phyloP scores from a whole-genome alignment of 2,888 invertebrate genomes.

The Kryphioiulus occultus region DNA sequence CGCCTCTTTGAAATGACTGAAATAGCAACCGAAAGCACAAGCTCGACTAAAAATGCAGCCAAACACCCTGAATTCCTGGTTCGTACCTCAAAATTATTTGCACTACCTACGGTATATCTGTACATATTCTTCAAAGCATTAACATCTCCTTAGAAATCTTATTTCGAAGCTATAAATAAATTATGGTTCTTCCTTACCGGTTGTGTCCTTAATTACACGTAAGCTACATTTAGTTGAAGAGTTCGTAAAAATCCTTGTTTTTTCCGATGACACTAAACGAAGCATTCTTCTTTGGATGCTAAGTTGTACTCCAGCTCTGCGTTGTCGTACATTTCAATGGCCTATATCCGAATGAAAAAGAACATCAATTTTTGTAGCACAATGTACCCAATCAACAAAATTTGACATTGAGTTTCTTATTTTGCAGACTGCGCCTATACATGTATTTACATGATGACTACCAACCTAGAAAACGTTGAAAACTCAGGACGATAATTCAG shows the following conservation, averaged over 20 bases:
- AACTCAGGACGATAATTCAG: neutral
- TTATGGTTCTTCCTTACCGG: neutral
- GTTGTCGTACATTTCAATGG: constrained; percentile 93
- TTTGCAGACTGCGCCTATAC: too few species aligned
- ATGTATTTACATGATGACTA: too few species aligned
- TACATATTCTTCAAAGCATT: constrained; percentile 4
- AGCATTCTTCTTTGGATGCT: constrained; percentile 87
- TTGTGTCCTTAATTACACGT: neutral
- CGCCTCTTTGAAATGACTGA: neutral
- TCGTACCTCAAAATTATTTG: constrained; percentile 3
- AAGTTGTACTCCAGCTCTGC: constrained; percentile 90
- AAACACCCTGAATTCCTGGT: constrained; percentile 24
- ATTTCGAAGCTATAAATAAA: constrained; percentile 20
- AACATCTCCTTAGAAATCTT: neutral
- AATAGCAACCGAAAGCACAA: neutral
- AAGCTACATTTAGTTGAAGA: constrained; percentile 11
- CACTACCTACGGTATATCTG: constrained; percentile 3
- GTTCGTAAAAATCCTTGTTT: neutral
- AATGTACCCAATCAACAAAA: neutral
- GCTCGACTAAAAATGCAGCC: neutral
- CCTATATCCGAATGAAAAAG: constrained; percentile 66
- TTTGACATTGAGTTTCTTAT: too few species aligned
- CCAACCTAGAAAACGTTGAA: too few species aligned
- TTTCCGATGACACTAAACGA: constrained; percentile 71
- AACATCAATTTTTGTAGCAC: neutral